phyloP scores from a whole-genome alignment of 2,888 invertebrate species.

The Agonum fuliginosum region DNA sequence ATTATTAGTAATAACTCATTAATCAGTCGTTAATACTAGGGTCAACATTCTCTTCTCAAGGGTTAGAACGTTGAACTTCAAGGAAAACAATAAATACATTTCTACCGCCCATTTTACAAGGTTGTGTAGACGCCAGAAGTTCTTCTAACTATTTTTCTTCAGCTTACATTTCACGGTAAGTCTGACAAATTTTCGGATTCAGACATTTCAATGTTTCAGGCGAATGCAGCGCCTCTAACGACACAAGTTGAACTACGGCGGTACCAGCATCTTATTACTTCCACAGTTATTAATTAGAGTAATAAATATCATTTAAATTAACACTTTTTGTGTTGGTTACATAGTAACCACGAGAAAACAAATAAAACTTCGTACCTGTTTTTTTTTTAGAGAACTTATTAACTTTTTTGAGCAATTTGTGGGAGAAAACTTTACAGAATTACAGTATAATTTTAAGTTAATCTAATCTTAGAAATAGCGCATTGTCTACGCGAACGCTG shows the following conservation, averaged over 20 bases:
- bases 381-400: not conserved
- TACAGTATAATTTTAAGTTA: too few relatives aligned
- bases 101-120: too few relatives aligned
- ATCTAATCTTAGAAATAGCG: too few relatives aligned
- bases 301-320: constrained; percentile 25
- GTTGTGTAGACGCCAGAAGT: not conserved
- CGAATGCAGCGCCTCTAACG: not conserved
- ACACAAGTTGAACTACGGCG: constrained; percentile 1
- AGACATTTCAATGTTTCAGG: too few relatives aligned
- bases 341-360: not conserved
- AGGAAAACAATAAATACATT: too few relatives aligned
- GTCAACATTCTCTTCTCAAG: too few relatives aligned
- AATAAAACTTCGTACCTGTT: not conserved
- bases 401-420: not conserved
- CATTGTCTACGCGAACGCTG: too few relatives aligned
- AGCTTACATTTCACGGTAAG: constrained; percentile 3
- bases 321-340: not conserved
- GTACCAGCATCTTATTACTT: constrained; percentile 26
- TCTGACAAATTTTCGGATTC: constrained; percentile 23
- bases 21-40: too few relatives aligned
- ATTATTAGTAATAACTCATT: too few relatives aligned
- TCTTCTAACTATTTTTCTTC: not conserved
- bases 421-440: too few relatives aligned
- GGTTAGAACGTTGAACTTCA: too few relatives aligned
- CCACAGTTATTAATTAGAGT: not conserved